A percentile compares a stretch with the other conserved stretches of the same genome.
Evolutionary conservation across 2,113 vertebrate genomes (phyloP).

Genomic region (Glaucomys volans): DNA sequence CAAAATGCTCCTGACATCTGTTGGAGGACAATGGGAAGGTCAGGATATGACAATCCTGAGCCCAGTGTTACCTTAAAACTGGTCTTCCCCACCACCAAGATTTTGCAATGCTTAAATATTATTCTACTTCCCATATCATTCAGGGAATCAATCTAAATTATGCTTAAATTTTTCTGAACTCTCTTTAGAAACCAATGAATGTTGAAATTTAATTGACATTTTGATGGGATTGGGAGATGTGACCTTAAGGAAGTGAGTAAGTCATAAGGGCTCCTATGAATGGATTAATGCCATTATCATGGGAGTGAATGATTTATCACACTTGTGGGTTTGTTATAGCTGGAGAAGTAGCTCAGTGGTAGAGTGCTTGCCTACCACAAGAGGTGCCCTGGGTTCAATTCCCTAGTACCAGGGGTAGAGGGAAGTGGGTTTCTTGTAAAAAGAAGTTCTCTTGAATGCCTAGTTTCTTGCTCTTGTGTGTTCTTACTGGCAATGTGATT

Average conservation of each 20-base stretch:
- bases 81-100: not conserved
- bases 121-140: not conserved
- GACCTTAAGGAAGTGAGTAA: not conserved
- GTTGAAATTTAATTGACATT: not conserved
- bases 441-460: not conserved
- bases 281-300: not conserved
- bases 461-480: not conserved
- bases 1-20: not conserved
- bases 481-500: not conserved
- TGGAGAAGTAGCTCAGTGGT: no score
- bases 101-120: not conserved
- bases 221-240: not conserved
- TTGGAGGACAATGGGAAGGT: not conserved
- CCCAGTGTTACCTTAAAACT: not conserved
- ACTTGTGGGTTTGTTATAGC: no score
- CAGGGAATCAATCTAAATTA: not conserved
- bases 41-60: not conserved
- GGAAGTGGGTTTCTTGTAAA: not conserved
- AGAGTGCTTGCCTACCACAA: no score
- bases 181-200: not conserved
- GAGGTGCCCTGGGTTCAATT: no score
- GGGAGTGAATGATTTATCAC: not conserved
- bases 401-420: no score
- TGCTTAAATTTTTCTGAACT: not conserved
- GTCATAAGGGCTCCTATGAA: not conserved